Evolutionary conservation across 2,888 invertebrate genomes (phyloP), one percentile per base, ranked within the genome.

Genomic region (Cremastinae sp.): DNA sequence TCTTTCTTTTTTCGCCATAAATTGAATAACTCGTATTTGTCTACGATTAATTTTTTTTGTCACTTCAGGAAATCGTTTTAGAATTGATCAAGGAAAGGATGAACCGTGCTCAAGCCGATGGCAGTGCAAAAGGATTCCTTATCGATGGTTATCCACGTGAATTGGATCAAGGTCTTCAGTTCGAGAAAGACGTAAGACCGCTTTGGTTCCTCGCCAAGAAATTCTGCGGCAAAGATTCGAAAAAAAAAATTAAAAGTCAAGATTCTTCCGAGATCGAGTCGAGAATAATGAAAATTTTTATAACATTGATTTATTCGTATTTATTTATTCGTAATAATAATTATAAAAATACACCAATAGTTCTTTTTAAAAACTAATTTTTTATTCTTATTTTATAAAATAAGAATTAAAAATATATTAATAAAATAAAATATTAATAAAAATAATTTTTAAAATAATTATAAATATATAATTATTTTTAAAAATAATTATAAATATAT

Each of bases 11-110:
- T n/a, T n/a, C n/a, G n/a, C n/a, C n/a, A n/a, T n/a, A n/a, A n/a
- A n/a, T n/a, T n/a, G n/a, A n/a, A n/a, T n/a, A n/a, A n/a, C n/a
- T n/a, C n/a, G n/a, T n/a, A n/a, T n/a, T n/a, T n/a, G n/a, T n/a
- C n/a, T n/a, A n/a, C n/a, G n/a, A n/a, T n/a, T n/a, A n/a, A n/a
- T n/a, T n/a, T n/a, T n/a, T n/a, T n/a, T n/a, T n/a, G n/a, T n/a
- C n/a, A n/a, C 20, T 9, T 16, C 84, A 97, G 92, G 96, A 96
- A 76, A 92, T 96, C 12, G 98, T 99, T 0, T 90, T 99, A 80
- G 94, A 94, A 38, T 91, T 99, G 70, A 91, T 99, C 65, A 96
- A 94, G 84, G 95, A 94, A 83, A 96, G 96, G n/a, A 97, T 99
- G 90, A 87, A 89, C 5, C 92, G 92, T 47, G 92, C 93, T 1